Conservation (phyloP, 2,888 invertebrate genomes). For the Hymenopus coronatus region DNA sequence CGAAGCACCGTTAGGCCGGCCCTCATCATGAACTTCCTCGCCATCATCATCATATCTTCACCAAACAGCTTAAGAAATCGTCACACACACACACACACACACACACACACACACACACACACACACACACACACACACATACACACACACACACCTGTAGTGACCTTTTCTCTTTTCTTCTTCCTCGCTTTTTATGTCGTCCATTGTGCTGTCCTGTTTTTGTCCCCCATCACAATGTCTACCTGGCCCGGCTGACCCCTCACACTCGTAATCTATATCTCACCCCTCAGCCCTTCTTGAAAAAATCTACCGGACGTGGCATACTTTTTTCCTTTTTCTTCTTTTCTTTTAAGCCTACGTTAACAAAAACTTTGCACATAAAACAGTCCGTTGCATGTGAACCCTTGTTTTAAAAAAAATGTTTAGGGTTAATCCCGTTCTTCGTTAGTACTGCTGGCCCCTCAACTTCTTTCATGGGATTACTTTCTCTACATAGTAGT, state of each 20-base stretch:
- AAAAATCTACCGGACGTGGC: constrained; percentile 5
- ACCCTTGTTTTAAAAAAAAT: neutral
- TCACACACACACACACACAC: neutral
- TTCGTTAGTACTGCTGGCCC: neutral
- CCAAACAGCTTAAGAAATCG: neutral
- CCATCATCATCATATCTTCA: neutral
- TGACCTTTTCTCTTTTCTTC: neutral
- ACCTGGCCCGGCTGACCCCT: constrained; percentile 11
- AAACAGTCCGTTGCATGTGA: neutral
- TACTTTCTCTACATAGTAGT: no score
- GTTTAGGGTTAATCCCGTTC: neutral
- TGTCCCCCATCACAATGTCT: neutral
- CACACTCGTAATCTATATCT: neutral
- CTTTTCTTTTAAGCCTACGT: neutral
- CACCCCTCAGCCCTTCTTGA: neutral
- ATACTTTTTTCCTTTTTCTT: neutral
- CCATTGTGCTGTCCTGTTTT: neutral
- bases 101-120: no score
- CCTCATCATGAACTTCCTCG: neutral
- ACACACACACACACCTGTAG: neutral
- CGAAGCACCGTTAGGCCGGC: neutral
- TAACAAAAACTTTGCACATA: neutral
- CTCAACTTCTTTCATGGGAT: neutral
- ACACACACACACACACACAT: no score
- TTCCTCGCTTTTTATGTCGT: neutral